Evolutionary conservation across 2,888 invertebrate genomes (phyloP).

Genomic region (Alloscopus bannaensis): DNA sequence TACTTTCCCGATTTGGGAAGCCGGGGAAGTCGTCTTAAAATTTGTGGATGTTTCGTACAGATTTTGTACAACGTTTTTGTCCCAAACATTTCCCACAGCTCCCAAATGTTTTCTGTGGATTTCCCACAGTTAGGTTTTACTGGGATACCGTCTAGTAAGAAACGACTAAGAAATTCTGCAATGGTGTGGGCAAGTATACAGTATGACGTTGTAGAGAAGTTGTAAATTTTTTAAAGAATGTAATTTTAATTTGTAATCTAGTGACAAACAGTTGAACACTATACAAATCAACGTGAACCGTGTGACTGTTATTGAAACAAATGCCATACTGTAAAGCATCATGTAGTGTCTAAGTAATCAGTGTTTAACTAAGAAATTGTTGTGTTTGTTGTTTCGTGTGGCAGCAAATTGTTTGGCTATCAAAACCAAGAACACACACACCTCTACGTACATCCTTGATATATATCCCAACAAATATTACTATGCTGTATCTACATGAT

Average conservation of each 20-base stretch:
- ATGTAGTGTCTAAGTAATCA: background rate
- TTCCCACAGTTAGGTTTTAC: too few relatives aligned
- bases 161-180: background rate
- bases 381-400: constrained; percentile 33
- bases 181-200: background rate
- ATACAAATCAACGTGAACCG: background rate
- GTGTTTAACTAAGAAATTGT: constrained; percentile 8
- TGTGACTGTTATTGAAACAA: constrained; percentile 32
- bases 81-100: too few relatives aligned
- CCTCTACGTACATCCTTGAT: background rate
- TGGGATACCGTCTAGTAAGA: too few relatives aligned
- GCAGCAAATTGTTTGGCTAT: constrained; percentile 21
- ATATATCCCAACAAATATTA: too few relatives aligned
- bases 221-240: constrained; percentile 58
- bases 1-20: too few relatives aligned
- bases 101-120: too few relatives aligned
- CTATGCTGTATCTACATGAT: too few relatives aligned
- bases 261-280: constrained; percentile 4
- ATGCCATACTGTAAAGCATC: background rate
- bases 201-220: constrained; percentile 9
- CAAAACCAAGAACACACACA: background rate
- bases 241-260: constrained; percentile 63
- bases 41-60: too few relatives aligned
- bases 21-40: background rate
- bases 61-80: too few relatives aligned